Percentiles rank a stretch among this genome's conserved stretches.
Conservation (phyloP, 1,140 invertebrate genomes). For the Tetramorium alpestre region DNA sequence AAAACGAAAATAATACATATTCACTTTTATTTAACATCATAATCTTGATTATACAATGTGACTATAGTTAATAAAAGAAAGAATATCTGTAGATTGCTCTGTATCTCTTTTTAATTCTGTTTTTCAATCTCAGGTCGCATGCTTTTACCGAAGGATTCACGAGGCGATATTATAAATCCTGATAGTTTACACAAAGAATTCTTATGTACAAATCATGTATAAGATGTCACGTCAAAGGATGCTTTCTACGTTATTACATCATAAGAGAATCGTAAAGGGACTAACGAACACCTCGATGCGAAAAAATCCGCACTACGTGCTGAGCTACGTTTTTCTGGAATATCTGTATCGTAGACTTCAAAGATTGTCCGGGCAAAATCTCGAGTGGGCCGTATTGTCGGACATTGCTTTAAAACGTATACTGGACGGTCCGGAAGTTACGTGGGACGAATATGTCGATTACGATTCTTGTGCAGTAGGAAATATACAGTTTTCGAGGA, state of each 20-base stretch:
- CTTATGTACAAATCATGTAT: neutral
- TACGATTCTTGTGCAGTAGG: slow-evolving; percentile 73
- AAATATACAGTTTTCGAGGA: slow-evolving; percentile 49
- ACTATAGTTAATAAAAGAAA: no score
- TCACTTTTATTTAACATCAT: neutral
- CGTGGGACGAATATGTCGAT: slow-evolving; percentile 72
- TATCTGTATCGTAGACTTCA: slow-evolving; percentile 72
- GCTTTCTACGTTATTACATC: slow-evolving; percentile 16
- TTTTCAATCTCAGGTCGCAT: slow-evolving; percentile 5
- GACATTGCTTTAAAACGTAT: slow-evolving; percentile 69
- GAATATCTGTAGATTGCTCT: neutral
- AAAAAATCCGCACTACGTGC: slow-evolving; percentile 39
- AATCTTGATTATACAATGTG: neutral
- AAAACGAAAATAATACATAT: no score
- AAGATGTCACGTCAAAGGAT: neutral
- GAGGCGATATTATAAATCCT: neutral
- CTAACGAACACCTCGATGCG: slow-evolving; percentile 63
- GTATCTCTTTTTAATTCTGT: neutral
- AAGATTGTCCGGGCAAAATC: slow-evolving; percentile 62
- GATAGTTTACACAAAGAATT: neutral
- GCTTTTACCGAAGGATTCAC: neutral
- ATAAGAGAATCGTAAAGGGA: slow-evolving; percentile 49
- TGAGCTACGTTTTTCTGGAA: slow-evolving; percentile 69
- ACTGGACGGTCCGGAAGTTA: slow-evolving; percentile 53
- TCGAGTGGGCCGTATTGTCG: slow-evolving; percentile 67